These are phyloP conservation scores for Tangachromis dhanisi DNA, from an alignment of 2,113 vertebrate genomes.

Conservation along the genomic window DNA sequence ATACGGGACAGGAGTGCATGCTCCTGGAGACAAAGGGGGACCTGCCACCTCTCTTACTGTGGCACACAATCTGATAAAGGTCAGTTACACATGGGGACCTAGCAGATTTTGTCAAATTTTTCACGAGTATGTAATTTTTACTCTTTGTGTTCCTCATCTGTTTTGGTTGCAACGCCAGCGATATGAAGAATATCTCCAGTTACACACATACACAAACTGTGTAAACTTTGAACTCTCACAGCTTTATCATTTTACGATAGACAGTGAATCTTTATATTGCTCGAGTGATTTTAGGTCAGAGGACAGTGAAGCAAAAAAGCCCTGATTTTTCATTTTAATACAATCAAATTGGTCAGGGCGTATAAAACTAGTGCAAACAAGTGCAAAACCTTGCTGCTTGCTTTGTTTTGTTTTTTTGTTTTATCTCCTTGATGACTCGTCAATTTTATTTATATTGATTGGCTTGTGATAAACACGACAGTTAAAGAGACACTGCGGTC, in stretches of 20 bases:
- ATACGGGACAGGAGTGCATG: constrained; percentile 84
- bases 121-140: neutral
- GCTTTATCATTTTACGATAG: constrained; percentile 28
- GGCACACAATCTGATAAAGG: constrained; percentile 94
- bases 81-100: constrained; percentile 55
- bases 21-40: constrained; percentile 81
- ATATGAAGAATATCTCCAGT: neutral
- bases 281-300: neutral
- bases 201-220: neutral
- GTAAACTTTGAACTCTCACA: constrained; percentile 31
- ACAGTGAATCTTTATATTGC: constrained; percentile 22
- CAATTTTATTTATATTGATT: constrained; percentile 4
- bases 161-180: neutral
- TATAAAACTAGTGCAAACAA: neutral
- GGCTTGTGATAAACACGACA: constrained; percentile 22
- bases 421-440: neutral
- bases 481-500: constrained; percentile 16
- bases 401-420: neutral
- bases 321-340: neutral
- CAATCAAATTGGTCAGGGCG: neutral
- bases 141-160: neutral
- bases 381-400: neutral
- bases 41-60: constrained; percentile 73
- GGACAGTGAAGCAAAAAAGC: neutral
- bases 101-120: neutral